phyloP scores from a whole-genome alignment of 2,888 invertebrate genomes.

The Xestia sexstrigata region DNA sequence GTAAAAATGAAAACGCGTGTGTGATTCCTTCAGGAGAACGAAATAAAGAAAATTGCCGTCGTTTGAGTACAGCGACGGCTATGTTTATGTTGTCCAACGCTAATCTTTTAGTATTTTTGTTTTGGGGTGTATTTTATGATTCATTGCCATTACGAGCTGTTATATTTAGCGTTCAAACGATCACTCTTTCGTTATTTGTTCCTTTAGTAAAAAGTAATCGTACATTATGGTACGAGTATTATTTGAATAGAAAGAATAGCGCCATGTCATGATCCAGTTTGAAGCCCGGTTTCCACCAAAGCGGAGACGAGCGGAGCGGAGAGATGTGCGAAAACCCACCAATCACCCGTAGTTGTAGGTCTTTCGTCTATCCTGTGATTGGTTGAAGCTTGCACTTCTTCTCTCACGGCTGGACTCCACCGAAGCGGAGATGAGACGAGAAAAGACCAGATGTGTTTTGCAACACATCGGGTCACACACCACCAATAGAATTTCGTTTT shows the following conservation, averaged over 20 bases:
- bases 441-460: background rate
- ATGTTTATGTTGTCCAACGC: conserved; percentile 9
- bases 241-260: background rate
- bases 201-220: conserved; percentile 21
- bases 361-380: too few relatives aligned
- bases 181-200: conserved; percentile 1
- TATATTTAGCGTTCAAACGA: conserved; percentile 2
- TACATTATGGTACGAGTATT: conserved; percentile 3
- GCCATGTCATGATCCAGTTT: background rate
- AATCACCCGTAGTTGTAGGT: too few relatives aligned
- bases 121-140: background rate
- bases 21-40: background rate
- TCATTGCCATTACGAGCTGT: background rate
- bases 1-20: background rate
- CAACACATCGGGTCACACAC: too few relatives aligned
- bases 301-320: background rate
- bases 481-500: too few relatives aligned
- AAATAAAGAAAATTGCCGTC: background rate
- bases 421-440: background rate
- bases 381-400: too few relatives aligned
- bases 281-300: background rate
- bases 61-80: background rate
- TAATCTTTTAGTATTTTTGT: background rate
- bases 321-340: too few relatives aligned
- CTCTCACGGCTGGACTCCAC: background rate